These are phyloP conservation scores for Denticeps clupeoides DNA, from an alignment of 2,797 vertebrate species.

Conservation along the genomic window DNA sequence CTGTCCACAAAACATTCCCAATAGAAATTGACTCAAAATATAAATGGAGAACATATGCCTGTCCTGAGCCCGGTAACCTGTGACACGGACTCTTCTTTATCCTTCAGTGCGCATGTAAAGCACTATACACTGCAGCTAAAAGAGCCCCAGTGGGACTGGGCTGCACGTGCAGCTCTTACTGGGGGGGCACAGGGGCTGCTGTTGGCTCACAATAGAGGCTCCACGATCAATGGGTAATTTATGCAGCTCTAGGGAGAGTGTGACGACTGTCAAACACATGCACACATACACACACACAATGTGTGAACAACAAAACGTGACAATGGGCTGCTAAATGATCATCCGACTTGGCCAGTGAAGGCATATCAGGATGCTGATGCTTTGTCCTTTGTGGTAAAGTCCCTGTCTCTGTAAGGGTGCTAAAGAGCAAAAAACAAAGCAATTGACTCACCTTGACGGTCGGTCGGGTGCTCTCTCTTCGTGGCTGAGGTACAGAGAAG, in stretches of 20 bases:
- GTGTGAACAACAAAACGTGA: background rate
- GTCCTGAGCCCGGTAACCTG: too few species aligned
- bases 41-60: conserved; percentile 42
- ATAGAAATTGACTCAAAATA: too few species aligned
- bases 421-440: background rate
- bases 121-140: too few species aligned
- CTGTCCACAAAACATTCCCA: too few species aligned
- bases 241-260: conserved; percentile 31
- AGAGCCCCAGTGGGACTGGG: too few species aligned
- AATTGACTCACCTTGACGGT: conserved; percentile 73
- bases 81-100: too few species aligned
- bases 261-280: background rate
- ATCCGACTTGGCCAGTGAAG: background rate
- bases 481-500: conserved; percentile 72
- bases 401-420: background rate
- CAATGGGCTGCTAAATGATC: background rate
- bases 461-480: conserved; percentile 75
- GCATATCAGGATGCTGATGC: background rate
- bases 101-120: too few species aligned
- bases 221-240: conserved; percentile 48
- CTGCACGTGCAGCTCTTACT: too few species aligned
- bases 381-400: conserved; percentile 1
- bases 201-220: background rate
- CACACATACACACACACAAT: background rate
- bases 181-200: background rate